Evolutionary conservation across 2,797 vertebrate genomes (phyloP), one percentile per base, ranked within the genome.

Genomic region (Tragelaphus eurycerus): DNA sequence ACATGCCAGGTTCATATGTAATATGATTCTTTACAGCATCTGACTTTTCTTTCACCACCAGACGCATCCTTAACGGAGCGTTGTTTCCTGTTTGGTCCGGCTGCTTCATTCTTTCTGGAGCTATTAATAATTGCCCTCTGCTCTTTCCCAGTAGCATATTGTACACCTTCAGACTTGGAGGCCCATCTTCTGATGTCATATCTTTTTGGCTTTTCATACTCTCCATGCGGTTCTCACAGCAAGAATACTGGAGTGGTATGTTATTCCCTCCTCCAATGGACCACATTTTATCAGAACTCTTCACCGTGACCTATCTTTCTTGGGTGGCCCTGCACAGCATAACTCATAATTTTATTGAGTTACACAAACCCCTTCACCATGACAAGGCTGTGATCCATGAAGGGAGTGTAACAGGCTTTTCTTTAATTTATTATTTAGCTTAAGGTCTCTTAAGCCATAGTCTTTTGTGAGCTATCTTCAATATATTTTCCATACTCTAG

Each of bases 371-470:
- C 71, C 38, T 74, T 74, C 0, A 0, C 71, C 12, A 25, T 25
- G 67, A 74, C 21, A 74, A 25, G 38, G 67, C 38, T 74, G 21
- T 43, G 38, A 74, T 25, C 67, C 67, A 74, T 25, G 21, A 74
- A 43, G 23, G 12, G 23, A 38, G 34, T 43, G 8, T 71, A 90
- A 84, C 60, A 74, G 27, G 17, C 19, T 97, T 97, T 96, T n/a
- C 55, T 60, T 86, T 94, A 89, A 89, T 64, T 95, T 89, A 54
- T 94, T 76, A 76, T 34, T 27, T 55, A 59, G 31, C 67, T 92
- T n/a, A 86, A 95, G 38, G 16, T 87, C 52, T 87, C 34, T 87
- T 34, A 88, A 87, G 71, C 3, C 17, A 74, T 62, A 74, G 38
- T 54, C 59, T 76, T 96, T 93, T 74, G 64, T 92, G 76, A 92